phyloP scores from a whole-genome alignment of 2,113 vertebrate species.

The Erinaceus europaeus region DNA sequence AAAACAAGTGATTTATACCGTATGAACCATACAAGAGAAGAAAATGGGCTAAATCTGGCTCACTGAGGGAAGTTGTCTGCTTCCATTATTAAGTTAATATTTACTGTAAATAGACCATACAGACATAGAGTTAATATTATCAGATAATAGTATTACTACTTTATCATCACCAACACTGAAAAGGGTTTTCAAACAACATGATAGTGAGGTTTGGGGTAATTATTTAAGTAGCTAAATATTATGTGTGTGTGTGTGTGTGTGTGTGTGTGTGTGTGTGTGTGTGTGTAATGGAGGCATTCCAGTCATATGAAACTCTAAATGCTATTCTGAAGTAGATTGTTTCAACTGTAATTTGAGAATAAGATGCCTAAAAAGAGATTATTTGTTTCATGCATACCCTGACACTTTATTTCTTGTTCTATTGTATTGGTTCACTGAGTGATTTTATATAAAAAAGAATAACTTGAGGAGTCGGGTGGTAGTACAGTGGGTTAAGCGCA shows the following conservation, averaged over 20 bases:
- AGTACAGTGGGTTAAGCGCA: too few species aligned
- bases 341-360: background rate
- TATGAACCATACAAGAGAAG: background rate
- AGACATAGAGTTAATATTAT: background rate
- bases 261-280: background rate
- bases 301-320: background rate
- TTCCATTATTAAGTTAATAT: background rate
- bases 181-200: background rate
- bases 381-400: background rate
- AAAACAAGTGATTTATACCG: background rate
- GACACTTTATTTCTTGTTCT: conserved; percentile 39
- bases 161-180: background rate
- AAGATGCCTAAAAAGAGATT: conserved; percentile 15
- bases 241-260: background rate
- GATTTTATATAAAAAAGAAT: conserved; percentile 31
- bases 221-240: background rate
- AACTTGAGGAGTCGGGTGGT: too few species aligned
- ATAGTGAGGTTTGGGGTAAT: background rate
- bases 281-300: background rate
- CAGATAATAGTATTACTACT: background rate
- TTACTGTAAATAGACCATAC: background rate
- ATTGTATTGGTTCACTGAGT: conserved; percentile 4
- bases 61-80: background rate
- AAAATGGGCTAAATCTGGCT: background rate
- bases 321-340: background rate